A percentile compares a stretch with the other conserved stretches of the same genome.
These are phyloP conservation scores for Myotis planiceps DNA, from an alignment of 2,797 vertebrate species.

Conservation along the genomic window DNA sequence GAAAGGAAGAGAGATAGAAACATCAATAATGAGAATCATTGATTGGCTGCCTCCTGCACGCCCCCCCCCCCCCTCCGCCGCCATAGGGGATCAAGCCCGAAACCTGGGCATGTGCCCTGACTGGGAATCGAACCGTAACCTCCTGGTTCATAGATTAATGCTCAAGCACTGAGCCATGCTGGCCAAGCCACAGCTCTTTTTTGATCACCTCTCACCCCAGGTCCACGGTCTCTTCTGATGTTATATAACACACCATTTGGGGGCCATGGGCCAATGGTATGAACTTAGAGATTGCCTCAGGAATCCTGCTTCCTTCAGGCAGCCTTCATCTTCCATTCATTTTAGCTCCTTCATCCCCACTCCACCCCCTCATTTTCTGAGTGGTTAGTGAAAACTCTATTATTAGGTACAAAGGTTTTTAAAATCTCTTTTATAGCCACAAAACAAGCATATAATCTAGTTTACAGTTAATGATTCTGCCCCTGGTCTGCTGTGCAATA, in stretches of 20 bases:
- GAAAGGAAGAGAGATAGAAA: no score
- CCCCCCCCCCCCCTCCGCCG: no score
- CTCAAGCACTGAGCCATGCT: no score
- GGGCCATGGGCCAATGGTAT: no score
- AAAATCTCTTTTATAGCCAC: neutral
- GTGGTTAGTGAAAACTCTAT: neutral
- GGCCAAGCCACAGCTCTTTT: neutral
- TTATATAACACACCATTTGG: neutral
- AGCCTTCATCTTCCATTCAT: neutral
- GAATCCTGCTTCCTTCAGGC: neutral
- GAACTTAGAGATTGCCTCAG: neutral
- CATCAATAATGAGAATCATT: no score
- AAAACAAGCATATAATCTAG: neutral
- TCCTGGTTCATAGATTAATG: no score
- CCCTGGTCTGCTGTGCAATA: neutral
- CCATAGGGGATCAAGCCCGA: no score
- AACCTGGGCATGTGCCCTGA: no score
- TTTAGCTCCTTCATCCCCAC: neutral
- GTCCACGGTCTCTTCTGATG: neutral
- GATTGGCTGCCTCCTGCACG: no score
- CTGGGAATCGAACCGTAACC: no score
- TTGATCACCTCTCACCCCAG: accelerated
- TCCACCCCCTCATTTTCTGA: neutral
- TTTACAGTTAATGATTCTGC: neutral
- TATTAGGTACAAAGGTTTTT: neutral